Evolutionary conservation across 2,113 vertebrate genomes (phyloP), one percentile per base, ranked within the genome.

Genomic region (Strix uralensis): DNA sequence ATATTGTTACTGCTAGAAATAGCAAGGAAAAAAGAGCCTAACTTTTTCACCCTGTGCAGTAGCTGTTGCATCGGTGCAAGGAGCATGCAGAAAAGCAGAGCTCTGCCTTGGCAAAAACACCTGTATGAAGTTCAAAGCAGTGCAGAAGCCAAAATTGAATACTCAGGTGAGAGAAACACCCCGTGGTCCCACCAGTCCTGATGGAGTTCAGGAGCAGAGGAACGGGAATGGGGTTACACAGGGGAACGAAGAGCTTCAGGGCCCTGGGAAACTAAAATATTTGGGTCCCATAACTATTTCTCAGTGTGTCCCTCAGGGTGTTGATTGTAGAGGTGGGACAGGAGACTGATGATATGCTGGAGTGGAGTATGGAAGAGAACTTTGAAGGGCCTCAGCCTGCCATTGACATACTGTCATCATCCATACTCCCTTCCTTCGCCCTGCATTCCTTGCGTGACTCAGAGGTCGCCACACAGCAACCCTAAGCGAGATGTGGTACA

Each of bases 291-390:
- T 7, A 65, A 32, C 20, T 40, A n/a, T 73, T 85, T 46, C 69
- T 57, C 30, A 36, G 23, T 0, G 0, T 27, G 30, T 30, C 63
- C 30, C 44, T 67, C 0, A 0, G 40, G 29, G 25, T 61, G 63
- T 19, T 52, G 55, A 26, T 2, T 46, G 47, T 30, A 69, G 70
- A 21, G 12, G 15, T 11, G 4, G 62, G 6, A 75, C 25, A 32
- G 58, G 25, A 87, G 10, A 38, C 25, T 2, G 2, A 57, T n/a
- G 58, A 81, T 52, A 75, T 0, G 0, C 78, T 69, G 44, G 72
- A 66, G 69, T 62, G 70, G 55, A 73, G 36, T 17, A 49, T 0
- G 38, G 52, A 34, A 79, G 57, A 59, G 22, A 79, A 71, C 27
- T 80, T 74, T 25, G 44, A 55, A 75, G 40, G 59, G 30, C 62